These are phyloP conservation scores for Gari tellinella DNA, from an alignment of 2,888 invertebrate genomes.

Conservation along the genomic window DNA sequence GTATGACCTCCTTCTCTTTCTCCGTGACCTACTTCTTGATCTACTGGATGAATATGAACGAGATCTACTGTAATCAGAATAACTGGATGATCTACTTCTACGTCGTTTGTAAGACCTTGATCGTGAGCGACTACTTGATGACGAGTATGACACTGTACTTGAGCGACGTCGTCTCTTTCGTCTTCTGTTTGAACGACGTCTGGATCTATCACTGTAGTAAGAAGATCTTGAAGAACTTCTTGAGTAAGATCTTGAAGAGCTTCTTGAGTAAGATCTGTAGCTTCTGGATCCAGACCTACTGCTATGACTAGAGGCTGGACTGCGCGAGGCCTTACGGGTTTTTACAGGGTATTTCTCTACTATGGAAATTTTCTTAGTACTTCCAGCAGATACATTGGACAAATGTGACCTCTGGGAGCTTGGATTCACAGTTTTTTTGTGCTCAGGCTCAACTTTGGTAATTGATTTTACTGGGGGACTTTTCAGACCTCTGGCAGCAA, in stretches of 20 bases:
- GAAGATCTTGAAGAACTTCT: slow-evolving; percentile 69
- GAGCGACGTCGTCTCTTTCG: slow-evolving; percentile 67
- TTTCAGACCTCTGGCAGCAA: slow-evolving; percentile 45
- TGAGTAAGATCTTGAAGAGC: slow-evolving; percentile 66
- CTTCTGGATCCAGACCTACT: slow-evolving; percentile 57
- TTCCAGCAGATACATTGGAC: slow-evolving; percentile 44
- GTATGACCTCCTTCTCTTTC: slow-evolving; percentile 67
- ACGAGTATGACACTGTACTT: slow-evolving; percentile 69
- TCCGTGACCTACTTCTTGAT: slow-evolving; percentile 68
- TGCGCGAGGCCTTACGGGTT: slow-evolving; percentile 26
- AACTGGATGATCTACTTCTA: slow-evolving; percentile 67
- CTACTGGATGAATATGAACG: slow-evolving; percentile 62
- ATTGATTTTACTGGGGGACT: slow-evolving; percentile 32
- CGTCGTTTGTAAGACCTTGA: slow-evolving; percentile 63
- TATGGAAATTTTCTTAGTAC: slow-evolving; percentile 34
- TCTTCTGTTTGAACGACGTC: slow-evolving; percentile 61
- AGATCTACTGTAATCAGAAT: slow-evolving; percentile 63
- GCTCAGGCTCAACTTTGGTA: slow-evolving; percentile 34
- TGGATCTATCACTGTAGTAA: slow-evolving; percentile 56
- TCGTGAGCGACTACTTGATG: slow-evolving; percentile 70
- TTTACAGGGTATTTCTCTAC: slow-evolving; percentile 27
- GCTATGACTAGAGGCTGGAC: slow-evolving; percentile 56
- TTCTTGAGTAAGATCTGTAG: slow-evolving; percentile 60
- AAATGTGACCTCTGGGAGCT: slow-evolving; percentile 49
- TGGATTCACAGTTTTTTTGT: slow-evolving; percentile 33